Base-by-base conservation (phyloP, 2,888 invertebrate genomes). In the Alloscopus bannaensis region DNA sequence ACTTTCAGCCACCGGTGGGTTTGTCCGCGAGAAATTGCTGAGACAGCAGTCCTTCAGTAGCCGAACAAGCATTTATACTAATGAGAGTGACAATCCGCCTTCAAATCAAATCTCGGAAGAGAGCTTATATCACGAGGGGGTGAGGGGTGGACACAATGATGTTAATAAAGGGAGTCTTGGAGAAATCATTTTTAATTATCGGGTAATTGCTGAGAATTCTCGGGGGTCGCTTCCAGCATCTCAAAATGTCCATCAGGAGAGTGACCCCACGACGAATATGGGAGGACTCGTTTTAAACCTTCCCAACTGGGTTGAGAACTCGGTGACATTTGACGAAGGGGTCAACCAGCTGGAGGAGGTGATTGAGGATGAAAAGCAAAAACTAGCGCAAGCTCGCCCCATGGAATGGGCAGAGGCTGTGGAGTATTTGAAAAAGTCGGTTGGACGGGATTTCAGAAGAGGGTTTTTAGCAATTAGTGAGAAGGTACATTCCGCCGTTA, bases 361-460 rank as follows among this genome's bases (percentile, higher is more conserved):
- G 29, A 50, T 75, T 2, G 31, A 66, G 11, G 60, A 60, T 2
- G 68, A 68, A 42, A 76, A 76, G 18, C n/a, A 28, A 26, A 26
- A 6, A 26, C 22, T 76, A 16, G 36, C 68, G 1, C 36, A 60
- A 13, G 40, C 22, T 8, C 29, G 31, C 0, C 76, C 76, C 0
- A 40, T 76, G 18, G 68, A 68, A 40, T 76, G 76, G 68, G 62
- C 59, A n/a, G 52, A 60, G 3, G 45, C 76, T 1, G 22, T 62
- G 0, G 68, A 76, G 11, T 68, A 68, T 29, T 18, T 76, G 36
- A 36, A 20, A 16, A 59, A 50, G 24, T 76, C 76, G 0, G 76
- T 68, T n/a, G 76, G 68, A 3, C 31, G 68, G 18, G 76, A 76
- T 36, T 76, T 76, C n/a, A 59, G 76, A 26, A n/a, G 68, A 20